Conservation (phyloP, 2,113 vertebrate species). For the Paratilapia polleni region DNA sequence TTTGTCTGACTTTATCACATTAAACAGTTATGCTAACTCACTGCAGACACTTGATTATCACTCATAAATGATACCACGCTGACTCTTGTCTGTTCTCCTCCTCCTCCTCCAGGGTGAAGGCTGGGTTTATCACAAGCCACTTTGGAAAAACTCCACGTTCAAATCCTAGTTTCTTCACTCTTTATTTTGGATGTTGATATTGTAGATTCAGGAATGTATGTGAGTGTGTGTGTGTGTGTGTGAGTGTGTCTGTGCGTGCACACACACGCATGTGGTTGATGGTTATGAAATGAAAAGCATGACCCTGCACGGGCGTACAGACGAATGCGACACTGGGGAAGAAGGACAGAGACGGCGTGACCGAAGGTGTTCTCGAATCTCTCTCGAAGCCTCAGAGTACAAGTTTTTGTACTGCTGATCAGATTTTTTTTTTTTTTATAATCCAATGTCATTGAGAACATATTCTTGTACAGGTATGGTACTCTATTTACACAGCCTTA, state of each 20-base stretch:
- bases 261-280: not conserved
- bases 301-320: slow-evolving; percentile 48
- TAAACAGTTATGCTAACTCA: not conserved
- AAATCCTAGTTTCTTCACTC: slow-evolving; percentile 61
- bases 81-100: slow-evolving; percentile 5
- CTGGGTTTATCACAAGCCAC: slow-evolving; percentile 93
- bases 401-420: slow-evolving; percentile 55
- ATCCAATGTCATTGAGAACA: slow-evolving; percentile 41
- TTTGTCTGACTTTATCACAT: not conserved
- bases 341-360: slow-evolving; percentile 15
- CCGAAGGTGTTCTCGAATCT: slow-evolving; percentile 7
- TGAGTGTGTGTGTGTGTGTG: not conserved
- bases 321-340: slow-evolving; percentile 16
- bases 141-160: slow-evolving; percentile 87
- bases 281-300: slow-evolving; percentile 23
- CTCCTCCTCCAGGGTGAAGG: slow-evolving; percentile 87
- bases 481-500: slow-evolving; percentile 74
- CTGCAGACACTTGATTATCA: not conserved
- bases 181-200: slow-evolving; percentile 38
- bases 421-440: slow-evolving; percentile 13
- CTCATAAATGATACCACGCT: not conserved
- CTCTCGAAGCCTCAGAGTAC: slow-evolving; percentile 49
- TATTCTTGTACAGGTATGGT: slow-evolving; percentile 65
- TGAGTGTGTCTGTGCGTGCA: not conserved
- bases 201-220: slow-evolving; percentile 39